Percentiles rank a stretch among this genome's conserved stretches.
Evolutionary conservation across 2,113 vertebrate genomes (phyloP).

Genomic region (Progne subis): DNA sequence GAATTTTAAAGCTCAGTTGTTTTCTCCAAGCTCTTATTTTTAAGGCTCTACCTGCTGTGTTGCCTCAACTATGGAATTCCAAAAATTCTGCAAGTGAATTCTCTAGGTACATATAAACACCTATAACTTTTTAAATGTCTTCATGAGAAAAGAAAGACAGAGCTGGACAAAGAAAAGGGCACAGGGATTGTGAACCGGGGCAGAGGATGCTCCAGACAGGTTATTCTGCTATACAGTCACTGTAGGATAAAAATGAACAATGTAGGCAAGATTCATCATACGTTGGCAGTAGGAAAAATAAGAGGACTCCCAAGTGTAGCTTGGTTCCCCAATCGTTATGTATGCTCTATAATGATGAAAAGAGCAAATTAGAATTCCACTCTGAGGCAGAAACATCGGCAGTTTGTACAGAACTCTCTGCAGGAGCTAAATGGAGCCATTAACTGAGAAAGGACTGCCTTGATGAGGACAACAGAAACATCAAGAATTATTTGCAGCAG

Average conservation of each 20-base stretch:
- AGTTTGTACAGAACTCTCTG: not conserved
- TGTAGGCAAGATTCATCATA: not conserved
- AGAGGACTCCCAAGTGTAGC: not conserved
- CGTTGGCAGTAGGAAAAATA: not conserved
- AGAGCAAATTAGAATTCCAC: conserved; percentile 13
- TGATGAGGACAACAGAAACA: not conserved
- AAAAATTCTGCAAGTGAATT: not conserved
- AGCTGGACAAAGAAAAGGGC: not conserved
- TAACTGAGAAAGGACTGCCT: conserved; percentile 21
- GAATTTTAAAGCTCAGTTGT: not conserved
- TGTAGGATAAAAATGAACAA: not conserved
- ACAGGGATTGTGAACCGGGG: not conserved
- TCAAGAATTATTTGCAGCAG: not conserved
- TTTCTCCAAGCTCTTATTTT: not conserved
- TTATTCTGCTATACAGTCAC: not conserved
- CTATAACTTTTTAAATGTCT: not conserved
- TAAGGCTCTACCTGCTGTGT: not conserved
- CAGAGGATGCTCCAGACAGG: not conserved
- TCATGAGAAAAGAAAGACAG: not conserved
- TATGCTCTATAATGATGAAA: not conserved
- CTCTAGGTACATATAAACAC: not conserved
- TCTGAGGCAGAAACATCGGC: not conserved
- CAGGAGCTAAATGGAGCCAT: not conserved
- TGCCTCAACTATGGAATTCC: not conserved
- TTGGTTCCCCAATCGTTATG: not conserved